Conservation (phyloP, 1,140 invertebrate species). For the Mycetomoellerius zeteki region DNA sequence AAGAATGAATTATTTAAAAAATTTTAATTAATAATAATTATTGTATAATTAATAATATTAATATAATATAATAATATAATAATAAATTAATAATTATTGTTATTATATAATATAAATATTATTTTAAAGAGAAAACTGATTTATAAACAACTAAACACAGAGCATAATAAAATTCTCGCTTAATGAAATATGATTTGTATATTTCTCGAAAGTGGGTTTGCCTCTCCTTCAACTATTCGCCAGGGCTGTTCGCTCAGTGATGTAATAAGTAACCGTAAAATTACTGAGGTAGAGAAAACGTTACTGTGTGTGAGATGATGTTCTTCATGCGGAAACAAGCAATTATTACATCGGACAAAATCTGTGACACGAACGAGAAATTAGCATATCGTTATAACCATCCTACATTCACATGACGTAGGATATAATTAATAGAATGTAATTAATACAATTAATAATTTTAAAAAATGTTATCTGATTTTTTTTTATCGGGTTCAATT, state of each 20-base stretch:
- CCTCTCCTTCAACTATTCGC: neutral
- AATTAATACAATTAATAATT: neutral
- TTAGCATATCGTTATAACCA: neutral
- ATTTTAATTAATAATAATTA: neutral
- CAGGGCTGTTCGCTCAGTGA: constrained; percentile 2
- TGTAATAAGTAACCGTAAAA: constrained; percentile 34
- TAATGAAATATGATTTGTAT: constrained; percentile 30
- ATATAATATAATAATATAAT: neutral
- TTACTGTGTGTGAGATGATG: no score
- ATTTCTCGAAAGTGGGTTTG: constrained; percentile 18
- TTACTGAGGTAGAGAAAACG: constrained; percentile 7
- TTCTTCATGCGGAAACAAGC: neutral
- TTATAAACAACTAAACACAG: constrained; percentile 15
- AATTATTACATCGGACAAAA: constrained; percentile 7
- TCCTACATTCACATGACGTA: neutral
- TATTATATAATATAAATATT: neutral
- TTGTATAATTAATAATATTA: neutral
- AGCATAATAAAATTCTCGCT: neutral
- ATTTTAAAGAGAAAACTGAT: neutral
- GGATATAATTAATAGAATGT: neutral
- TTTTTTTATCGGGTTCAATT: neutral
- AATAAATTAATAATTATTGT: neutral
- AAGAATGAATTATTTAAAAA: neutral
- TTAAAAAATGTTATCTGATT: neutral
- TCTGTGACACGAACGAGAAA: neutral